Evolutionary conservation across 64 coral and sea anemone species (phyloP), one percentile per base, ranked within the genome.

Genomic region (Cladopsammia gracilis): DNA sequence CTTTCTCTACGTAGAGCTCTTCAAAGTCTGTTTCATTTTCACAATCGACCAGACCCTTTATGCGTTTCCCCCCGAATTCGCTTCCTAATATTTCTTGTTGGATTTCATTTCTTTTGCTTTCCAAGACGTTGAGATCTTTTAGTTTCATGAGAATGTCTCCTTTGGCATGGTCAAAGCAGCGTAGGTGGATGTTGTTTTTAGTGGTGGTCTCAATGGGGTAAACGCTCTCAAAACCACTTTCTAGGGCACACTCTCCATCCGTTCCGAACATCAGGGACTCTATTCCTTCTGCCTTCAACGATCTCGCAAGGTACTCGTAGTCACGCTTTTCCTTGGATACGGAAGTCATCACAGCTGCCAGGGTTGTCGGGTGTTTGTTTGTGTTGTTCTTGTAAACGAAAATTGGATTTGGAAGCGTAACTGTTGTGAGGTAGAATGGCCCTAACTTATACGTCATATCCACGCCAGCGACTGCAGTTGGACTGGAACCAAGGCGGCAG

Each of bases 361-460:
- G 54, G 68, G 86, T 94, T 46, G 92, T 89, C 54, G 85, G 92
- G 56, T 94, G 84, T 59, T 75, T 88, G 5, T 71, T 14, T 79
- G 24, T 53, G 19, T 88, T 94, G 6, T 64, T 89, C 67, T 86
- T 77, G 42, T 83, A 84, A 0, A 90, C 87, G 68, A 95, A 95
- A 61, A 95, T 90, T 20, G 87, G 87, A 58, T 95, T 76, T 43
- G 93, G 87, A 16, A 95, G 86, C 13, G 79, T 85, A 20, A 90
- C 19, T 16, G 79, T 90, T 0, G 79, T 90, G 25, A 95, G n/a
- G 25, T 90, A 86, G 20, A 86, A 90, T 4, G 78, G 87, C 4
- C 86, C 92, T 26, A 89, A 67, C 48, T 94, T 94, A 53, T 84
- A 94, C 4, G 93, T 94, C 86, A 89, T 93, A 62, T 88, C 64